These are phyloP conservation scores for Spermophilus dauricus DNA, from an alignment of 2,113 vertebrate species.

Conservation along the genomic window DNA sequence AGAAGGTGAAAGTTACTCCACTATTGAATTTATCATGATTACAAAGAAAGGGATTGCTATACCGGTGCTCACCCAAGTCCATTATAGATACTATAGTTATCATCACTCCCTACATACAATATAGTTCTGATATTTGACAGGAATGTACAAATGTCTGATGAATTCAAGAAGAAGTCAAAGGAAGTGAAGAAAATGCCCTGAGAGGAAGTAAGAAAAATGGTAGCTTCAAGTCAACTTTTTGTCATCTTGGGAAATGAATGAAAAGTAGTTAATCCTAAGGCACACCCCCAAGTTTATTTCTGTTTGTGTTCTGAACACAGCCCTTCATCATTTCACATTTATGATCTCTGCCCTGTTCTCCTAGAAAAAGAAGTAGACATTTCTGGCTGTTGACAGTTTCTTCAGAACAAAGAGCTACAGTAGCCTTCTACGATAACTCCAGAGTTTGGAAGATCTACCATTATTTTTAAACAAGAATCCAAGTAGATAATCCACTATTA, in stretches of 20 bases:
- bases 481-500: not conserved
- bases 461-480: not conserved
- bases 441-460: not conserved
- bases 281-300: not conserved
- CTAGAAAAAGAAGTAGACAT: not conserved
- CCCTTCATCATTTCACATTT: not conserved
- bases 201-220: not conserved
- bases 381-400: not conserved
- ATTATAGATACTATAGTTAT: not conserved
- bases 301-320: not conserved
- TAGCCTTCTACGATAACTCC: accelerated
- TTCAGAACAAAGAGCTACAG: not conserved
- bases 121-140: not conserved
- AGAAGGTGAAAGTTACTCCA: not conserved
- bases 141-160: not conserved
- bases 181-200: not conserved
- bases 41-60: not conserved
- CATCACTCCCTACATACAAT: not conserved
- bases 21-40: not conserved
- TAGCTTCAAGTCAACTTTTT: slow-evolving; percentile 14
- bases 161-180: slow-evolving; percentile 3
- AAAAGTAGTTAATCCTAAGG: not conserved
- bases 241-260: slow-evolving; percentile 30
- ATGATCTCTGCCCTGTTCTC: not conserved
- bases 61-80: not conserved